These are phyloP conservation scores for Cynopterus brachyotis DNA, from an alignment of 2,113 vertebrate genomes.

Conservation along the genomic window DNA sequence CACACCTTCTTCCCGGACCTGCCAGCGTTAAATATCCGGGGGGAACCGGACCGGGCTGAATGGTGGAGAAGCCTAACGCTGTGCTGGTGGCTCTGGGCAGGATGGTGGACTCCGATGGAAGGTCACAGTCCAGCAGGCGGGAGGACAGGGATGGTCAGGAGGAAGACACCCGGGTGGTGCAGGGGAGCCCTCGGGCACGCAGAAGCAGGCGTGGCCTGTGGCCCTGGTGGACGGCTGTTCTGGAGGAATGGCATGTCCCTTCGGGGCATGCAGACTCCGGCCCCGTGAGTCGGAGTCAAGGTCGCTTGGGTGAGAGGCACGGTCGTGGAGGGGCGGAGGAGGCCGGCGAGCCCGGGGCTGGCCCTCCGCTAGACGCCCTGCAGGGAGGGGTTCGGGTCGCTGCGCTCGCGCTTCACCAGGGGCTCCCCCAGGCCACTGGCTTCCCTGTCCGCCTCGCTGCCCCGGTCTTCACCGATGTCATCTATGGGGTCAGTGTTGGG, in stretches of 20 bases:
- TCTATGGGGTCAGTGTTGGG: conserved; percentile 73
- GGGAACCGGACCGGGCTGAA: neutral
- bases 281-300: conserved; percentile 68
- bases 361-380: conserved; percentile 89
- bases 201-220: neutral
- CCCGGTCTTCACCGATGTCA: conserved; percentile 88
- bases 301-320: conserved; percentile 79
- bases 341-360: neutral
- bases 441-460: conserved; percentile 82
- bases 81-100: neutral
- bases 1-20: neutral
- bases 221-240: rapidly evolving
- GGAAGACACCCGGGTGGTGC: rapidly evolving
- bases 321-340: neutral
- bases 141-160: neutral
- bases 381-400: conserved; percentile 91
- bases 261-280: neutral
- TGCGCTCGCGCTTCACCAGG: conserved; percentile 93
- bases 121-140: neutral
- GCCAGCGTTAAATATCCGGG: neutral
- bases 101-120: neutral
- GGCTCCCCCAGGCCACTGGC: conserved; percentile 86
- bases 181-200: neutral
- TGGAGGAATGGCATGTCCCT: neutral
- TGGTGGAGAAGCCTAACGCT: neutral